Conservation (phyloP, 2,113 vertebrate genomes). For the Triplophysa siluroides region DNA sequence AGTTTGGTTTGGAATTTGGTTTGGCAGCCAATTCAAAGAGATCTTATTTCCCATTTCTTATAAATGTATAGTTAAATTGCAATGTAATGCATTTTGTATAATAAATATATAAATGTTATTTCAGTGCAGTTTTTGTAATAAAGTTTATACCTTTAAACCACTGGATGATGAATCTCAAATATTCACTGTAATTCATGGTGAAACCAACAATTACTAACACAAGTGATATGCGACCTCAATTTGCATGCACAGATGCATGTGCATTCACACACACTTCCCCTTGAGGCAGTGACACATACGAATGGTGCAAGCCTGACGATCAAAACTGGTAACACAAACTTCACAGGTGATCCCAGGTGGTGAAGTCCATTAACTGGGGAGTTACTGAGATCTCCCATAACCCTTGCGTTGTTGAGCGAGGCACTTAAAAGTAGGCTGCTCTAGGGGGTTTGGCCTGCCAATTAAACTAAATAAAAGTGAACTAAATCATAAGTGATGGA, state of each 20-base stretch:
- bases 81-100: background rate
- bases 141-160: background rate
- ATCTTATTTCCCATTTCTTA: background rate
- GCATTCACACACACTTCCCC: background rate
- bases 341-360: slow-evolving; percentile 18
- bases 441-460: background rate
- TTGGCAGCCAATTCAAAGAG: background rate
- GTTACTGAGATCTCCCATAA: background rate
- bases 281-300: background rate
- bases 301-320: background rate
- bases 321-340: background rate
- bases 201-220: background rate
- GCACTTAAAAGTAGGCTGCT: background rate
- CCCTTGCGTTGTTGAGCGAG: background rate
- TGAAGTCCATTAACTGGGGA: background rate
- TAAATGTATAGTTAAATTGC: no score
- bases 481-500: slow-evolving; percentile 6
- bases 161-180: background rate
- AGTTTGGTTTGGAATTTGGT: no score
- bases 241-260: background rate
- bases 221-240: background rate
- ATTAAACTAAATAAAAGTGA: background rate
- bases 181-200: background rate
- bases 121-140: background rate
- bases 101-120: background rate